These are phyloP conservation scores for Electrona antarctica DNA, from an alignment of 2,113 vertebrate species.

Conservation along the genomic window DNA sequence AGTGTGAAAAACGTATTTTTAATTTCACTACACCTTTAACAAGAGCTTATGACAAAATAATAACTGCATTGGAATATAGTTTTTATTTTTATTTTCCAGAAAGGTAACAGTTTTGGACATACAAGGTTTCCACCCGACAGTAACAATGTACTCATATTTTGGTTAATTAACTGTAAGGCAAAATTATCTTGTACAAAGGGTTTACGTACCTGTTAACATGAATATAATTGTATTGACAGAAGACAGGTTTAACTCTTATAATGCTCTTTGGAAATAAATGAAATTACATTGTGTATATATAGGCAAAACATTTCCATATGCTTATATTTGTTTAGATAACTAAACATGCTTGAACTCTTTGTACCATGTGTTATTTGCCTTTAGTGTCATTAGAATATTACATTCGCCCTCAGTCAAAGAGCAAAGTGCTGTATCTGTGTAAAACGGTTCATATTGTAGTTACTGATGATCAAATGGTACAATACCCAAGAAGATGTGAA, in stretches of 20 bases:
- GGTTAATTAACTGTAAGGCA: slow-evolving; percentile 19
- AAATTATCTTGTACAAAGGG: slow-evolving; percentile 8
- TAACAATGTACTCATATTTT: slow-evolving; percentile 3
- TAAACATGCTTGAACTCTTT: not conserved
- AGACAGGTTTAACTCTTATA: slow-evolving; percentile 1
- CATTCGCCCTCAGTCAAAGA: slow-evolving; percentile 33
- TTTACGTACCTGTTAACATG: slow-evolving; percentile 17
- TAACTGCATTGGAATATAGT: no score
- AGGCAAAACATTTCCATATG: slow-evolving; percentile 8
- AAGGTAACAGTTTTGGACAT: no score
- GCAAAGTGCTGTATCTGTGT: not conserved
- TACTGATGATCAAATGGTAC: slow-evolving; percentile 27
- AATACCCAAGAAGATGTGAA: not conserved
- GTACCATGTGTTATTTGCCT: slow-evolving; percentile 8
- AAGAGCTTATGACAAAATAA: no score
- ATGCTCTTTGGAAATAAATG: slow-evolving; percentile 19
- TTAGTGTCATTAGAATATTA: slow-evolving; percentile 40
- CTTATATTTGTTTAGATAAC: slow-evolving; percentile 24
- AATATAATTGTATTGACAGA: slow-evolving; percentile 8
- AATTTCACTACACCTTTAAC: no score
- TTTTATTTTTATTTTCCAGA: no score
- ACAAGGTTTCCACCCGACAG: no score
- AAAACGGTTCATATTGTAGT: not conserved
- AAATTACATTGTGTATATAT: slow-evolving; percentile 1
- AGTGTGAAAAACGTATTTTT: no score